These are phyloP conservation scores for Kryphioiulus occultus DNA, from an alignment of 2,888 invertebrate genomes.

Conservation along the genomic window DNA sequence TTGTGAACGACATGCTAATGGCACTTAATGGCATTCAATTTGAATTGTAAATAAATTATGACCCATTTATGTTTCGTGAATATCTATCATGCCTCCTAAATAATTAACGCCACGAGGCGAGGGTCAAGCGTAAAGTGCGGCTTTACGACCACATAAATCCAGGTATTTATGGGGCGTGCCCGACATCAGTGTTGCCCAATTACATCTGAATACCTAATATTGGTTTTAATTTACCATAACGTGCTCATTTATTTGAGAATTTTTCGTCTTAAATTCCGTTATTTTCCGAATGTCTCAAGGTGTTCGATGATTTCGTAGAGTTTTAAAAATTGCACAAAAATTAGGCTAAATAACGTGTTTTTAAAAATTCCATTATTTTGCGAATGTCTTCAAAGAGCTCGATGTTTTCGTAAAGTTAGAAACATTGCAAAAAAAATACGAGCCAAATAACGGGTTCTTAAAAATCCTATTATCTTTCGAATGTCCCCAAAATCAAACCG, in stretches of 20 bases:
- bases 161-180: not conserved
- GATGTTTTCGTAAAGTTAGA: too few relatives aligned
- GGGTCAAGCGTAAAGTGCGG: not conserved
- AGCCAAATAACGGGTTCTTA: too few relatives aligned
- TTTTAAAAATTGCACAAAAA: too few relatives aligned
- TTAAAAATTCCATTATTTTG: too few relatives aligned
- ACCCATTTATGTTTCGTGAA: not conserved
- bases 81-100: not conserved
- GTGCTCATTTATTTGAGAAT: not conserved
- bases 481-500: too few relatives aligned
- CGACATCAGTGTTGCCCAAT: not conserved
- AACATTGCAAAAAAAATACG: too few relatives aligned
- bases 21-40: not conserved
- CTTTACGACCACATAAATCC: not conserved
- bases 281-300: too few relatives aligned
- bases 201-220: not conserved
- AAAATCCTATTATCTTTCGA: too few relatives aligned
- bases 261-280: too few relatives aligned
- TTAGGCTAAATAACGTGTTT: too few relatives aligned
- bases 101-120: not conserved
- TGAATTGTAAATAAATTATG: not conserved
- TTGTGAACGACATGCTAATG: not conserved
- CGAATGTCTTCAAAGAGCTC: too few relatives aligned
- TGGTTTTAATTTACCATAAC: not conserved
- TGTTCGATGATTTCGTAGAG: too few relatives aligned